Conservation (phyloP, 2,888 invertebrate species). For the Cephus runcator region DNA sequence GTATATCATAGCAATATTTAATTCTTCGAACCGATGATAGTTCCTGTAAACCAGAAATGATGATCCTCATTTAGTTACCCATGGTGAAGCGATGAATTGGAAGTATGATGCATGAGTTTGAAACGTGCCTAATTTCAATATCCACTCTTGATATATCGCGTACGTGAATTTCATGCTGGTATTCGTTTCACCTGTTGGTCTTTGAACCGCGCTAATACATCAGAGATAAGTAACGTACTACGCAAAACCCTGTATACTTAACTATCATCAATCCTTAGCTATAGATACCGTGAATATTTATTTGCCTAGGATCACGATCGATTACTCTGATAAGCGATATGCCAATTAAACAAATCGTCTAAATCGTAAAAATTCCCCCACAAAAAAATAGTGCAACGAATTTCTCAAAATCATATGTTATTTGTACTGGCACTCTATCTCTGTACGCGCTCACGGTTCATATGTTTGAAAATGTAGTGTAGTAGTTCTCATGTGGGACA, state of each 20-base stretch:
- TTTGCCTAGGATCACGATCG: constrained; percentile 26
- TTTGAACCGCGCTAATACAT: constrained; percentile 22
- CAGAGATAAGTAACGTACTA: constrained; percentile 23
- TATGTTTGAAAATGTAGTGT: background rate
- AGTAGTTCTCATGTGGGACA: background rate
- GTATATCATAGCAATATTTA: background rate
- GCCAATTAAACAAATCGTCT: background rate
- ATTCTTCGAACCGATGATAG: background rate
- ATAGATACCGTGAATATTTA: constrained; percentile 27
- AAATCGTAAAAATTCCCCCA: background rate
- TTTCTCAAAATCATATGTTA: background rate
- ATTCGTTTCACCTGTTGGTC: constrained; percentile 16
- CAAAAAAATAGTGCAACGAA: background rate
- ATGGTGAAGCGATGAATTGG: background rate
- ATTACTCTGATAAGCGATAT: constrained; percentile 7
- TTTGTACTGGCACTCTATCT: background rate
- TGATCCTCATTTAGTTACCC: background rate
- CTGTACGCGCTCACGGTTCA: background rate
- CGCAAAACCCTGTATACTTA: constrained; percentile 8
- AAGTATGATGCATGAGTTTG: background rate
- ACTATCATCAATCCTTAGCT: constrained; percentile 23
- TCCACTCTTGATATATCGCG: background rate
- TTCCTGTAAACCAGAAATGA: background rate
- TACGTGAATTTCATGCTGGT: background rate
- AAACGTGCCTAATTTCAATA: background rate